Evolutionary conservation across 2,888 invertebrate species (phyloP), one percentile per base, ranked within the genome.

Genomic region (Meloe dianella): DNA sequence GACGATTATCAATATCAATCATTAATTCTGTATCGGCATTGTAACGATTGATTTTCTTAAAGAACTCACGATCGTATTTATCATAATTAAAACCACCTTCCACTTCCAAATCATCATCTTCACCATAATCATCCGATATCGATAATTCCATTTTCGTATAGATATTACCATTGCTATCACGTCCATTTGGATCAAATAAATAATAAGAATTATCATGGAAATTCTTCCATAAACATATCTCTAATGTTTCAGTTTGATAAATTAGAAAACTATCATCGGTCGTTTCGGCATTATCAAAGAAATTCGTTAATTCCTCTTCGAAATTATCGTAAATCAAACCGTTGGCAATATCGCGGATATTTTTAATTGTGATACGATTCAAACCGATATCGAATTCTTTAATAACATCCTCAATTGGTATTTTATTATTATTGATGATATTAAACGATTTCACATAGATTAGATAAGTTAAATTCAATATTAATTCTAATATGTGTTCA

Each of bases 121-220:
- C 35, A 32, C 57, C 14, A 47, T 8, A 10, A 60, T 12, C 32
- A 62, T 4, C 54, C 41, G n/a, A n/a, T n/a, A n/a, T n/a, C 20
- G 22, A 38, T 9, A 38, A n/a, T n/a, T 5, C 38, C 81, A 14
- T 80, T 80, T 61, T 79, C 80, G 7, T 83, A 62, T 80, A 80
- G 6, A 81, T 74, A 58, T 80, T 71, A 5, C 83, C 83, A 6
- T 66, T 65, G 20, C 77, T 75, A 69, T 83, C 80, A 29, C 83
- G 75, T 5, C 82, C 78, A 67, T 75, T 78, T 10, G 84, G 79
- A 74, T 84, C 84, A 66, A 83, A 84, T 0, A 82, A 63, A 66
- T 78, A 84, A 61, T 72, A 77, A 3, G 75, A 62, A 7, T 76
- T 77, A 6, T 78, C 77, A 14, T 3, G 8, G 2, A 20, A 6